phyloP scores from a whole-genome alignment of 2,113 vertebrate genomes.

The Centropus unirufus region DNA sequence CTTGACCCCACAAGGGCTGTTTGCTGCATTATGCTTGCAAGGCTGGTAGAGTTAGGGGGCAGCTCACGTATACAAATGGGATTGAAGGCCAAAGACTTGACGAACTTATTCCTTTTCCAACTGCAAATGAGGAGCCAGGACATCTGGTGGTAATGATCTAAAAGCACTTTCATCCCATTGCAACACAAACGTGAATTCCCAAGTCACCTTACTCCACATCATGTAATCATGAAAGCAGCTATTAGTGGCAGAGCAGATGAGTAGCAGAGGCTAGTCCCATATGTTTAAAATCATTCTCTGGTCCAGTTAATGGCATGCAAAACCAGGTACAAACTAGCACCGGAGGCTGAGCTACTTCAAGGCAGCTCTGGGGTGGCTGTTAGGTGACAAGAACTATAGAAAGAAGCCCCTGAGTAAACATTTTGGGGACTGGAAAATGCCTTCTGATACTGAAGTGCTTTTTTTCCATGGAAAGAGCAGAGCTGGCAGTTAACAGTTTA shows the following conservation, averaged over 20 bases:
- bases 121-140: slow-evolving; percentile 8
- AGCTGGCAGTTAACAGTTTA: background rate
- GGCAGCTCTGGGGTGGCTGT: background rate
- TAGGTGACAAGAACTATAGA: background rate
- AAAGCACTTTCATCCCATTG: slow-evolving; percentile 41
- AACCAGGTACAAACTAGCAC: background rate
- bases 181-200: slow-evolving; percentile 40
- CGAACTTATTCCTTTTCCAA: slow-evolving; percentile 20
- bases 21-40: rapidly evolving
- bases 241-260: slow-evolving; percentile 10
- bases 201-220: background rate
- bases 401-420: background rate
- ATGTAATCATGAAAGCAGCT: slow-evolving; percentile 35
- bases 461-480: background rate
- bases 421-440: background rate
- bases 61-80: background rate
- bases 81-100: background rate
- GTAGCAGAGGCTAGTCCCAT: slow-evolving; percentile 3
- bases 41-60: background rate
- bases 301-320: background rate
- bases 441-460: background rate
- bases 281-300: background rate
- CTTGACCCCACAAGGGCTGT: background rate
- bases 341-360: background rate
- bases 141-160: slow-evolving; percentile 51